Conservation (phyloP, 2,113 vertebrate species). For the Scortum barcoo region DNA sequence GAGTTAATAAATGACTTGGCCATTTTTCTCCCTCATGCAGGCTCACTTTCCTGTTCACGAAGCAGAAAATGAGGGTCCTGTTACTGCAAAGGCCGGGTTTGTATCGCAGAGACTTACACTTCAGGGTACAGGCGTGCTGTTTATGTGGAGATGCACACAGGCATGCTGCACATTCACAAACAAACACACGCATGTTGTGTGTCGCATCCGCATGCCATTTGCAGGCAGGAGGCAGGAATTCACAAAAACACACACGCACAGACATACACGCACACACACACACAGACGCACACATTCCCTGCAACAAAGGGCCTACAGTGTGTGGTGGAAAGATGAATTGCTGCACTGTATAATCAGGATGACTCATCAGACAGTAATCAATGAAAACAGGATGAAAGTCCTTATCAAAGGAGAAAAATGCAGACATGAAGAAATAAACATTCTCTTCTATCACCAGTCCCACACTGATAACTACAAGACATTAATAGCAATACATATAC, state of each 20-base stretch:
- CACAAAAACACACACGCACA: constrained; percentile 37
- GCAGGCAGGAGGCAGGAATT: constrained; percentile 51
- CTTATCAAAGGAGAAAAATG: constrained; percentile 83
- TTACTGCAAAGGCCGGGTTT: constrained; percentile 66
- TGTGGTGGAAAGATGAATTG: constrained; percentile 81
- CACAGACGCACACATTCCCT: constrained; percentile 72
- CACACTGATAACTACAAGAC: constrained; percentile 62
- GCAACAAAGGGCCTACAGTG: constrained; percentile 84
- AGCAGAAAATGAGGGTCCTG: constrained; percentile 77
- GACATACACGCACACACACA: constrained; percentile 56
- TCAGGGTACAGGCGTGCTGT: constrained; percentile 72
- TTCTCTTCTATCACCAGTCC: constrained; percentile 69
- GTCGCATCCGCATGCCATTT: constrained; percentile 48
- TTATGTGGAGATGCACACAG: constrained; percentile 70
- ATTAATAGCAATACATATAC: constrained; percentile 46
- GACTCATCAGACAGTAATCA: constrained; percentile 85
- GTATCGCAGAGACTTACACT: constrained; percentile 62
- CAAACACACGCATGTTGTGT: constrained; percentile 61
- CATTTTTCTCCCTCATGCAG: constrained; percentile 62
- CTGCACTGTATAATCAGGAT: constrained; percentile 81
- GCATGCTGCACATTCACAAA: constrained; percentile 59
- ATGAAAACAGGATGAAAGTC: constrained; percentile 84
- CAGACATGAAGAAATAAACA: constrained; percentile 80
- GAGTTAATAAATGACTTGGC: constrained; percentile 72
- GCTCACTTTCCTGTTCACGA: constrained; percentile 74